Evolutionary conservation across 2,888 invertebrate genomes (phyloP).

Genomic region (Xestia sexstrigata): DNA sequence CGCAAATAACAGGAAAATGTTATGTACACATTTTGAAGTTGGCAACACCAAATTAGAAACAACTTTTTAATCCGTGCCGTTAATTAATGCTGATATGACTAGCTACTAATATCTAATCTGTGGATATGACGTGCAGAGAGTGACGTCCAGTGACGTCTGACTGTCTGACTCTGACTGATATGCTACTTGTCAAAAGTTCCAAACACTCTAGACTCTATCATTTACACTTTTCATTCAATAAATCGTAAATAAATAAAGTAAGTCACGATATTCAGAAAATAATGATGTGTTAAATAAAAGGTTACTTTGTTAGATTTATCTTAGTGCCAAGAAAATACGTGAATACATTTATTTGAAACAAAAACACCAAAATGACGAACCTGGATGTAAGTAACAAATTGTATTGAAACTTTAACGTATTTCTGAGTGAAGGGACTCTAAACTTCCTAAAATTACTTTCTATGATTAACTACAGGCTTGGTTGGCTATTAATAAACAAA

Average conservation of each 20-base stretch:
- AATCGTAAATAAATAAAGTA: constrained; percentile 46
- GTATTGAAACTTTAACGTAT: constrained; percentile 25
- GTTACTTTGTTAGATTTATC: background rate
- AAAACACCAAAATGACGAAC: constrained; percentile 77
- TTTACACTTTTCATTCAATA: constrained; percentile 33
- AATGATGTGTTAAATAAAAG: constrained; percentile 29
- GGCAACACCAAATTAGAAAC: background rate
- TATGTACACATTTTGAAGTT: background rate
- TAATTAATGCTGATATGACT: too few species aligned
- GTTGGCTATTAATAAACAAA: background rate
- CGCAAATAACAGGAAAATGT: background rate
- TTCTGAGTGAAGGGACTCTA: constrained; percentile 42
- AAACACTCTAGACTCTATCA: constrained; percentile 22
- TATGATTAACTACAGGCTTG: background rate
- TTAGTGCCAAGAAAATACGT: constrained; percentile 9
- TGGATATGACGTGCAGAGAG: too few species aligned
- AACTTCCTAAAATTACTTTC: background rate
- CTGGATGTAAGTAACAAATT: constrained; percentile 78
- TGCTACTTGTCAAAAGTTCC: constrained; percentile 53
- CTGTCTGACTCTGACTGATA: too few species aligned
- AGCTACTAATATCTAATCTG: too few species aligned
- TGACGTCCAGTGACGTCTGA: constrained; percentile 29
- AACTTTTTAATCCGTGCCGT: constrained; percentile 27
- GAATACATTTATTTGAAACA: constrained; percentile 29
- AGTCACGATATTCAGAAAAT: background rate